These are phyloP conservation scores for Tauraco hartlaubi DNA, from an alignment of 2,797 vertebrate species.

Conservation along the genomic window DNA sequence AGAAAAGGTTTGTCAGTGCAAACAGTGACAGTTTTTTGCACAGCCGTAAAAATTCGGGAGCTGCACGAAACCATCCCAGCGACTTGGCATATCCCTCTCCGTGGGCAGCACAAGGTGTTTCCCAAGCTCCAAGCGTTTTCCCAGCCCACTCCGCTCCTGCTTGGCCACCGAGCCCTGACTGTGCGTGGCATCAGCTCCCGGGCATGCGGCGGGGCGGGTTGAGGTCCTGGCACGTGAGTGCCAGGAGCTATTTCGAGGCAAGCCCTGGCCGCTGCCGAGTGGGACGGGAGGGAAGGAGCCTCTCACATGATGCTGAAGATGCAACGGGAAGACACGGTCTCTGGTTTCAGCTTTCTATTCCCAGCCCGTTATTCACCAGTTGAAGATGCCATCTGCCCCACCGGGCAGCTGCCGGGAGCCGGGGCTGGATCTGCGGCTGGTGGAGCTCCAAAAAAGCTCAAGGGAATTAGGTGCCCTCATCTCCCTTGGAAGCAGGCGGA, in stretches of 20 bases:
- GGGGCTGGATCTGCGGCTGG: not conserved
- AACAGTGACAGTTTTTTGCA: slow-evolving; percentile 26
- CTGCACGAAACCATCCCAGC: not conserved
- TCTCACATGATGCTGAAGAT: slow-evolving; percentile 48
- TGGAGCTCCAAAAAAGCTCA: not conserved
- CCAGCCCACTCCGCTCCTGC: not conserved
- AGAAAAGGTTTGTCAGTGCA: slow-evolving; percentile 32
- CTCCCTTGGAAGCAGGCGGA: not conserved
- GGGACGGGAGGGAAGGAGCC: slow-evolving; percentile 40
- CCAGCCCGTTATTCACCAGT: slow-evolving; percentile 54
- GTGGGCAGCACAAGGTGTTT: not conserved
- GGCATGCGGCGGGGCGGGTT: not conserved
- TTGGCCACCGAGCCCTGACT: not conserved
- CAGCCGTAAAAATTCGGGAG: not conserved
- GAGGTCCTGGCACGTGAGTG: not conserved
- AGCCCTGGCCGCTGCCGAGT: not conserved
- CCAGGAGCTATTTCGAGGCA: slow-evolving; percentile 55
- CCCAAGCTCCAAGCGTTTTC: not conserved
- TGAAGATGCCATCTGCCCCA: slow-evolving; percentile 42
- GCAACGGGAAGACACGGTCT: slow-evolving; percentile 20
- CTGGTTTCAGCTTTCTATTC: slow-evolving; percentile 69
- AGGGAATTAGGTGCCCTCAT: rapidly evolving
- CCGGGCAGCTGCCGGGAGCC: not conserved
- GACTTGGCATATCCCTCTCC: not conserved
- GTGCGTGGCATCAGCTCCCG: not conserved